Evolutionary conservation across 2,113 vertebrate genomes (phyloP).

Genomic region (Notarius lentiginosus): DNA sequence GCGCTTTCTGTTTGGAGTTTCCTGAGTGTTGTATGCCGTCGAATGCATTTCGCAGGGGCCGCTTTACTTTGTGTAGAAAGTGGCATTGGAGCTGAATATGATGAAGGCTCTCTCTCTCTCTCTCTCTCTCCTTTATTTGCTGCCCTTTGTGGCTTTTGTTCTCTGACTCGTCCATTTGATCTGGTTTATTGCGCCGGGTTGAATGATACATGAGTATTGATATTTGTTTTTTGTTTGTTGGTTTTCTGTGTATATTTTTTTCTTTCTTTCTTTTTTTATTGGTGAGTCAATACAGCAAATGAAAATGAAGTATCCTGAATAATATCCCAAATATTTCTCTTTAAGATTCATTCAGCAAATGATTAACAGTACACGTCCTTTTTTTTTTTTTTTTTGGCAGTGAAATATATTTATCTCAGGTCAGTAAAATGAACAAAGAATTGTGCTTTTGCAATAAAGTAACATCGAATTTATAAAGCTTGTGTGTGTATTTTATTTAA

Average conservation of each 20-base stretch:
- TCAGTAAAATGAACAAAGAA: neutral
- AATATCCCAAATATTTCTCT: neutral
- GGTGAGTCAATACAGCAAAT: neutral
- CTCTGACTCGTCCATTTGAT: constrained; percentile 48
- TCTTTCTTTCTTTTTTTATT: neutral
- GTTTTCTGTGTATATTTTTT: neutral
- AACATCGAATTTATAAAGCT: no score
- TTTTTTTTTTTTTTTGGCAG: neutral
- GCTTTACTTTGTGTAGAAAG: constrained; percentile 15
- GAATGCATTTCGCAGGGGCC: constrained; percentile 35
- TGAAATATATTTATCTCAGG: neutral
- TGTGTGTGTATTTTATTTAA: no score
- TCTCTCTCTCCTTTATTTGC: constrained; percentile 11
- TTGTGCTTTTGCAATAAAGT: neutral
- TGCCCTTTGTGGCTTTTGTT: constrained; percentile 42
- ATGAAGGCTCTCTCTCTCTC: constrained; percentile 7
- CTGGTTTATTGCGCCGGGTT: constrained; percentile 29
- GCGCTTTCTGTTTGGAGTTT: constrained; percentile 31
- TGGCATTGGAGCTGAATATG: constrained; percentile 18
- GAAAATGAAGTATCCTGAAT: neutral
- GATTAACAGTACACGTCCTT: neutral
- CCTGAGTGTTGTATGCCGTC: constrained; percentile 10
- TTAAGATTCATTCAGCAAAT: neutral
- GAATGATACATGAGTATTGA: constrained; percentile 23
- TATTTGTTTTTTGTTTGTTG: neutral